A percentile compares a stretch with the other conserved stretches of the same genome.
Evolutionary conservation across 2,888 invertebrate species (phyloP).

Genomic region (Coenonympha glycerion): DNA sequence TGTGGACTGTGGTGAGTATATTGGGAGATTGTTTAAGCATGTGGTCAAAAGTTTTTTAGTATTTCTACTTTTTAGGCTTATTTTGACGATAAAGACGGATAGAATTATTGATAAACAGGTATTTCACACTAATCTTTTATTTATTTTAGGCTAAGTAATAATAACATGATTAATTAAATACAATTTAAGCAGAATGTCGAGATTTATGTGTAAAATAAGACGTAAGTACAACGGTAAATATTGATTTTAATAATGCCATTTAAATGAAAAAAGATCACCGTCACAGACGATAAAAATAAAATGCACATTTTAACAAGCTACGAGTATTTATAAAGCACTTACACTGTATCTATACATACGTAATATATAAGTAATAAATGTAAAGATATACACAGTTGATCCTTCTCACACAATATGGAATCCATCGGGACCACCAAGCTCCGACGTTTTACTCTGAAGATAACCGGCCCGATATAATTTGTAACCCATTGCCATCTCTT

Average conservation of each 20-base stretch:
- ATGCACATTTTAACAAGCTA: neutral
- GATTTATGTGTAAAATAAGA: no score
- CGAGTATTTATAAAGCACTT: neutral
- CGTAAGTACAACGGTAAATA: neutral
- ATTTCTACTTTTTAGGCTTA: no score
- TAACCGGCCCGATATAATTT: constrained; percentile 52
- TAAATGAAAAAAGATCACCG: constrained; percentile 2
- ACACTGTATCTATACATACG: no score
- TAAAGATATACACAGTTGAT: constrained; percentile 4
- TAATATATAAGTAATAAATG: no score
- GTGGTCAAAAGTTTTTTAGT: no score
- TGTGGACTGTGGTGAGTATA: neutral
- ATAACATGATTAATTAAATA: no score
- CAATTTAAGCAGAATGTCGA: no score
- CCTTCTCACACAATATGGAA: constrained; percentile 23
- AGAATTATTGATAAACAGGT: no score
- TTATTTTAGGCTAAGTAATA: no score
- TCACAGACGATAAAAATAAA: neutral
- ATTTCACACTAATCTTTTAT: no score
- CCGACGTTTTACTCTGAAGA: constrained; percentile 27
- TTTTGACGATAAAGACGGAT: no score
- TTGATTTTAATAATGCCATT: neutral
- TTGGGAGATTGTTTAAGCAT: no score
- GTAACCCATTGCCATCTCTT: constrained; percentile 53
- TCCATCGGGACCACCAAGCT: constrained; percentile 24